Evolutionary conservation across 1,140 invertebrate species (phyloP), one percentile per base, ranked within the genome.

Genomic region (Ostrea denselamellosa): DNA sequence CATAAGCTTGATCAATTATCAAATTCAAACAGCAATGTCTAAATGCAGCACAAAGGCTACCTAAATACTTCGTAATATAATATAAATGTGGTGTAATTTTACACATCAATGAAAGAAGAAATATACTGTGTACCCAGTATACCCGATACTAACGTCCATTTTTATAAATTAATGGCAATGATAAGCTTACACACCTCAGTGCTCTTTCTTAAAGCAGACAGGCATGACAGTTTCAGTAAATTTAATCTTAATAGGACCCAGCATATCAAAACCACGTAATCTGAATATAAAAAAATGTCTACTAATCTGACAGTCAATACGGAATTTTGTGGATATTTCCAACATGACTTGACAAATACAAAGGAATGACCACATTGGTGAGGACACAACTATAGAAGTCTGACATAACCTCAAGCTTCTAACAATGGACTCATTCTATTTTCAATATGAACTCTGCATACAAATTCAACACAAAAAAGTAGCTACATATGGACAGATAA

Each of bases 181-280:
- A 77, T 77, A 77, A 77, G 68, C 68, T 77, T 77, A 77, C 68
- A 77, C 68, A 34, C 25, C 25, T 34, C 22, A 34, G 25, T 77
- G 68, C 68, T 25, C 25, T 77, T 34, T 28, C 68, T 77, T 77
- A 77, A 77, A 77, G 22, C 68, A 77, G 68, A 77, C 68, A 77
- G 68, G 68, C 68, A 77, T 77, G 68, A 77, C 68, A 77, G 68
- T 77, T 77, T 77, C 68, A 77, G 68, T 77, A 77, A 77, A 77
- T 77, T 77, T 77, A 77, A 77, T 77, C 68, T 77, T 77, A 77
- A 77, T 77, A 77, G 68, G 28, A 77, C 68, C 25, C 68, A 25
- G 28, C 25, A 25, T 77, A 25, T 77, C 68, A 77, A 77, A 62
- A 77, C 68, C 68, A 17, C 68, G 68, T 77, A 77, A 77, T 77